phyloP scores from a whole-genome alignment of 2,888 invertebrate species.

The Troglohyphantes excavatus region DNA sequence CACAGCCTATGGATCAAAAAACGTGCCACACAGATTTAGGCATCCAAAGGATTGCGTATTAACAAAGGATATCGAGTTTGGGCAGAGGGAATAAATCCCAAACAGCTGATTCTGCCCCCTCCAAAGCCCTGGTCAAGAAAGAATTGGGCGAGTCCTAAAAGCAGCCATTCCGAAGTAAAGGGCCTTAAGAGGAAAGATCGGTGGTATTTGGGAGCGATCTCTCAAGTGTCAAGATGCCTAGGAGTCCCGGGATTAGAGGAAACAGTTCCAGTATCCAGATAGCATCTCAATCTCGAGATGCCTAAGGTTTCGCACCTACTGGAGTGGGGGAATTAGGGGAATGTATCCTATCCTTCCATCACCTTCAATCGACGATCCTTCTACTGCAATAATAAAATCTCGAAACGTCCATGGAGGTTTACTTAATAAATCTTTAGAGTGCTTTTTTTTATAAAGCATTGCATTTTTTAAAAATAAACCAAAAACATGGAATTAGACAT shows the following conservation, averaged over 20 bases:
- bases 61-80: conserved; percentile 6
- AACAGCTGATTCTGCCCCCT: conserved; percentile 56
- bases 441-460: too few relatives aligned
- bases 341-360: conserved; percentile 50
- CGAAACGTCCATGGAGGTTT: too few relatives aligned
- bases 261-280: conserved; percentile 60
- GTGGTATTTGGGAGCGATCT: conserved; percentile 75
- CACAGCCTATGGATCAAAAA: too few relatives aligned
- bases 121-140: conserved; percentile 45
- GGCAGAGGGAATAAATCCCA: conserved; percentile 57
- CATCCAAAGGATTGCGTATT: conserved; percentile 23
- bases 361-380: too few relatives aligned
- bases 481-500: too few relatives aligned
- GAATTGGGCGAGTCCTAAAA: conserved; percentile 39
- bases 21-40: conserved; percentile 13
- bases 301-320: conserved; percentile 39
- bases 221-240: conserved; percentile 73
- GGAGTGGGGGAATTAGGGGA: conserved; percentile 49
- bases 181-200: conserved; percentile 63
- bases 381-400: too few relatives aligned
- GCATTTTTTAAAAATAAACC: too few relatives aligned
- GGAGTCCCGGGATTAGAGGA: conserved; percentile 55
- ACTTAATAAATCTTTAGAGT: too few relatives aligned
- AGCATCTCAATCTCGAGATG: conserved; percentile 63
- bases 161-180: conserved; percentile 27